Evolutionary conservation across 2,113 vertebrate genomes (phyloP).

Genomic region (Gavialis gangeticus): DNA sequence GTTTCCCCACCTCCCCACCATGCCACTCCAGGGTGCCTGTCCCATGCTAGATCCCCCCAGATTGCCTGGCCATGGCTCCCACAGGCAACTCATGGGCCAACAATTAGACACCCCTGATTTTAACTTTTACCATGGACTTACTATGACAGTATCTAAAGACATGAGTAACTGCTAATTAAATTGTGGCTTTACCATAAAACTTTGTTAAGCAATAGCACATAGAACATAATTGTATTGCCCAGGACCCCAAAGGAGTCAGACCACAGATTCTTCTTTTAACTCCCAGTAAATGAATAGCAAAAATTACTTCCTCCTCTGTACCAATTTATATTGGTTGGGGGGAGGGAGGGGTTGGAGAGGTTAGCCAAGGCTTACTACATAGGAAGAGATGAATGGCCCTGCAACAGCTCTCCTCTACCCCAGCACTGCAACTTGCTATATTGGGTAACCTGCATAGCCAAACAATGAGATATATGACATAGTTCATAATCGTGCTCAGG

Average conservation of each 20-base stretch:
- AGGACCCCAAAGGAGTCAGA: background rate
- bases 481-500: background rate
- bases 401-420: background rate
- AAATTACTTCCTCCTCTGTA: background rate
- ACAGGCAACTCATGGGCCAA: background rate
- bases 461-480: no score
- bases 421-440: background rate
- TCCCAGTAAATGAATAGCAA: background rate
- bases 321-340: fast-evolving
- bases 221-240: background rate
- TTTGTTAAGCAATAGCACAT: background rate
- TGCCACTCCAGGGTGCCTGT: no score
- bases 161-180: background rate
- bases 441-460: fast-evolving
- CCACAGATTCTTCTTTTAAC: background rate
- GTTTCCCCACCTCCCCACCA: no score
- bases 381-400: background rate
- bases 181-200: background rate
- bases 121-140: background rate
- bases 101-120: background rate
- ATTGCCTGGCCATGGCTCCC: no score
- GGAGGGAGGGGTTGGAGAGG: fast-evolving
- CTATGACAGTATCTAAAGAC: background rate
- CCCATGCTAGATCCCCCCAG: no score
- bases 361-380: background rate